phyloP scores from a whole-genome alignment of 2,888 invertebrate species.

The Polymixis lichenea region DNA sequence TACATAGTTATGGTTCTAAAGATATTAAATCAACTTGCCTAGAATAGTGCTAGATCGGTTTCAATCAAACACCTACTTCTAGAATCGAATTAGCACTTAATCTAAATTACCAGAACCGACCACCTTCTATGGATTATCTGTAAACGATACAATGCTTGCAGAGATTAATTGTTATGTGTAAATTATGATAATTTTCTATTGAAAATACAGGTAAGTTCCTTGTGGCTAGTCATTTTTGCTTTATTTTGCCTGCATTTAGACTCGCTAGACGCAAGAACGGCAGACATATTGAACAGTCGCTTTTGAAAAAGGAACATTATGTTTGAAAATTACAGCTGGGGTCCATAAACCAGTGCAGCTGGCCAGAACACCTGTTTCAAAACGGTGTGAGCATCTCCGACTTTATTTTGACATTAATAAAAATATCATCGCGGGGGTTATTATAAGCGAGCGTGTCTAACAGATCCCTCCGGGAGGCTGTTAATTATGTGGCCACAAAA shows the following conservation, averaged over 20 bases:
- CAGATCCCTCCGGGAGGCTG: slow-evolving; percentile 89
- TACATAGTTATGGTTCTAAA: background rate
- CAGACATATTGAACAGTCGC: background rate
- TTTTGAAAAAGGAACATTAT: slow-evolving; percentile 11
- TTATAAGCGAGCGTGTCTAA: slow-evolving; percentile 90
- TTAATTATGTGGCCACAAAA: slow-evolving; percentile 89
- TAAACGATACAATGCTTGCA: slow-evolving; percentile 41
- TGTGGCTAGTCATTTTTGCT: slow-evolving; percentile 3
- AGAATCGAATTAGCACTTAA: slow-evolving; percentile 20
- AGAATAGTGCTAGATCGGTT: background rate
- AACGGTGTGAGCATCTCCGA: slow-evolving; percentile 79
- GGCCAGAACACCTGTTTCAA: slow-evolving; percentile 61
- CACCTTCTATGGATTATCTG: slow-evolving; percentile 49
- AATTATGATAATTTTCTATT: slow-evolving; percentile 52
- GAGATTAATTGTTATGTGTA: slow-evolving; percentile 45
- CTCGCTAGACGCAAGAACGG: background rate
- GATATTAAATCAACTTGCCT: background rate
- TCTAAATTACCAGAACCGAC: slow-evolving; percentile 39
- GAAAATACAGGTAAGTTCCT: slow-evolving; percentile 15
- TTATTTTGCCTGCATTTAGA: slow-evolving; percentile 20
- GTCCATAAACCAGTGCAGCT: slow-evolving; percentile 25
- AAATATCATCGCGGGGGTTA: slow-evolving; percentile 90
- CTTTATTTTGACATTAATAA: slow-evolving; percentile 90
- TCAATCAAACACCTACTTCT: background rate
- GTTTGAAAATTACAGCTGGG: slow-evolving; percentile 23